Evolutionary conservation across 2,888 invertebrate genomes (phyloP).

Genomic region (Dryadula phaetusa): DNA sequence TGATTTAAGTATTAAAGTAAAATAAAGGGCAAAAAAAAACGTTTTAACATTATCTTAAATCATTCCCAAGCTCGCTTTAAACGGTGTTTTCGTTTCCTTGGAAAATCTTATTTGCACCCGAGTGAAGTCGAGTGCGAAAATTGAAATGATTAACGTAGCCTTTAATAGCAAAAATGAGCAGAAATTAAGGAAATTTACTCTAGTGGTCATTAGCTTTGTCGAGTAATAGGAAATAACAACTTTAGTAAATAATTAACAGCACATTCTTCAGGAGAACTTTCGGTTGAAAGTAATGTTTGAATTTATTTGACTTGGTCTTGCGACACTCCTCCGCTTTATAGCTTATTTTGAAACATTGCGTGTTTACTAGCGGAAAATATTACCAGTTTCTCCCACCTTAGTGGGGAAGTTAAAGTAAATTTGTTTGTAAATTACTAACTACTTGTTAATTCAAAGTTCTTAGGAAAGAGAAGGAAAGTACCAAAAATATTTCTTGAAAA

Average conservation of each 20-base stretch:
- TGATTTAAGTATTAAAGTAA: neutral
- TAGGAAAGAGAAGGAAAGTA: no score
- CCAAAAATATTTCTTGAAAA: no score
- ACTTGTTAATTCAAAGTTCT: no score
- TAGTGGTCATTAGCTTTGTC: neutral
- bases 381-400: no score
- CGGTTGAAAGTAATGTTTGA: no score
- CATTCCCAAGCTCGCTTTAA: neutral
- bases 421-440: no score
- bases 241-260: neutral
- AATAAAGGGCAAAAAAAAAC: slow-evolving; percentile 1
- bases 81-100: slow-evolving; percentile 7
- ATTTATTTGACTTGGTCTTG: no score
- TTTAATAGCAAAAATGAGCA: neutral
- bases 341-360: no score
- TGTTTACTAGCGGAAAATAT: no score
- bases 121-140: slow-evolving; percentile 6
- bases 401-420: no score
- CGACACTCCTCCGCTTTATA: no score
- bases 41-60: slow-evolving; percentile 9
- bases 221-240: neutral
- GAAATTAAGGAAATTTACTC: neutral
- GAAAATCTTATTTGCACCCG: slow-evolving; percentile 8
- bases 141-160: slow-evolving; percentile 10
- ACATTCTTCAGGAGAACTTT: no score